Evolutionary conservation across 2,888 invertebrate species (phyloP).

Genomic region (Fabriciana adippe): DNA sequence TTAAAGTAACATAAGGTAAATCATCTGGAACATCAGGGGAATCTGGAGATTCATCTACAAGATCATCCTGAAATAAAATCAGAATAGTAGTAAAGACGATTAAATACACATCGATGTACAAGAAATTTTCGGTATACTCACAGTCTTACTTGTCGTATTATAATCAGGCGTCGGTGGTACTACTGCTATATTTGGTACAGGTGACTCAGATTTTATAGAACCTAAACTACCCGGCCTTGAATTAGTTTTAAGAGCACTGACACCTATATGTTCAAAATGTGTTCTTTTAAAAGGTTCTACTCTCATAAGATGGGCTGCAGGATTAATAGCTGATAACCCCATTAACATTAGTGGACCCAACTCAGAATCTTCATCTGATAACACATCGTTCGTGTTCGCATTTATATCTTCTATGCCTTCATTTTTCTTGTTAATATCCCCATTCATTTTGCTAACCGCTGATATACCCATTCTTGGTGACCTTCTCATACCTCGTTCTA

Average conservation of each 20-base stretch:
- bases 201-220: conserved; percentile 68
- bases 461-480: conserved; percentile 77
- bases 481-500: conserved; percentile 69
- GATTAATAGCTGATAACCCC: conserved; percentile 84
- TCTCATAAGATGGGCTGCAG: conserved; percentile 83
- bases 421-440: conserved; percentile 74
- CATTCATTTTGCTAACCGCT: conserved; percentile 76
- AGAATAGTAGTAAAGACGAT: conserved; percentile 17
- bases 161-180: conserved; percentile 89
- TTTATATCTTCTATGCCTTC: conserved; percentile 65
- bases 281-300: conserved; percentile 81
- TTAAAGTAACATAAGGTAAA: conserved; percentile 87
- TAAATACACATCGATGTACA: conserved; percentile 6
- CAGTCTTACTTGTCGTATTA: conserved; percentile 71
- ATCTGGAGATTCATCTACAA: conserved; percentile 86
- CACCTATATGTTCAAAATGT: conserved; percentile 43
- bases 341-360: conserved; percentile 86
- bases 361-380: conserved; percentile 82
- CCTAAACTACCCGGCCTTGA: conserved; percentile 76
- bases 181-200: conserved; percentile 87
- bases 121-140: conserved; percentile 51
- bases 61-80: conserved; percentile 63
- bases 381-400: conserved; percentile 61
- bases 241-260: conserved; percentile 57
- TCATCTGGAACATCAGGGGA: conserved; percentile 87